Base-by-base conservation (phyloP, 2,888 invertebrate genomes). In the Ophion obscuratus region DNA sequence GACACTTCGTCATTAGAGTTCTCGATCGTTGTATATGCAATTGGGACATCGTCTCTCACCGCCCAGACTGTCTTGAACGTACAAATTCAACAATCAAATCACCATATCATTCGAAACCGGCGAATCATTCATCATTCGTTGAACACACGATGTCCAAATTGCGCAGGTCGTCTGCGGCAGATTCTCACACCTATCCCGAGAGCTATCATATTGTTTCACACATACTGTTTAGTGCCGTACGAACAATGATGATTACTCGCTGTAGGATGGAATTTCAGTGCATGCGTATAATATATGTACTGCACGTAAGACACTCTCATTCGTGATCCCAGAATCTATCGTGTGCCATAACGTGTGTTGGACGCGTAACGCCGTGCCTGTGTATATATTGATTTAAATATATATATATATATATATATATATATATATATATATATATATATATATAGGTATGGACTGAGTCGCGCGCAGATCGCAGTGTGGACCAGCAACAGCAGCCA, bases 401-500 rank as follows among this genome's bases (percentile, higher is more conserved):
- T 47, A 47, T 47, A 47, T 11, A 53, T 11, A 11, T 11, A 14
- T 14, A 11, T 53, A 11, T 53, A 53, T 53, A 53, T 53, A 53
- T 14, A 53, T 53, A 53, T 47, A 47, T 47, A 47, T 59, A 67
- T 31, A 27, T 57, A 61, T 61, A 57, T 11, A 66, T 40, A 31
- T 64, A 27, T 75, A 44, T 66, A 36, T 47, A 57, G 40, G 67
- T 77, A 75, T 81, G 74, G 81, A 78, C 68, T 68, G 84, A 64
- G 70, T 81, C 78, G 81, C 74, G 84, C 86, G 78, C 70, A 47
- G 76, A 83, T 83, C 73, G 84, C 78, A 83, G 81, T 89, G 89
- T 90, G 90, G 89, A 92, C 91, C 90, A 91, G 90, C 92, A 81
- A 73, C 81, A 77, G 66, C 86, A 74, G 79, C 85, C 70, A 68